Evolutionary conservation across 1,140 invertebrate species (phyloP).

Genomic region (Mesaphorura yosii): DNA sequence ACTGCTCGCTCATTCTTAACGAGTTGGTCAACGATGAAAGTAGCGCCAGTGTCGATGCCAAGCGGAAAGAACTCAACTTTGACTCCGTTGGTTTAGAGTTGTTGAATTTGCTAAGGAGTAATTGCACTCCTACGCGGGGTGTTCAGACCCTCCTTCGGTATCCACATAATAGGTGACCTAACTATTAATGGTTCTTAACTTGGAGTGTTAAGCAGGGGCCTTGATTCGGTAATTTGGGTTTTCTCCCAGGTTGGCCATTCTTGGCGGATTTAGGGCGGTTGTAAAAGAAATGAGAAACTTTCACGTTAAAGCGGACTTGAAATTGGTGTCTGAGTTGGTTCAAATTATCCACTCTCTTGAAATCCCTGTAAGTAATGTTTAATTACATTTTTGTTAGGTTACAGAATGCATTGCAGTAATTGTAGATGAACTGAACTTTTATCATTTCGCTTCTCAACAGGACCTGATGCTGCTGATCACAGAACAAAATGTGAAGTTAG

Average conservation of each 20-base stretch:
- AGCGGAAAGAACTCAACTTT: not conserved
- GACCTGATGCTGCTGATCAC: conserved; percentile 47
- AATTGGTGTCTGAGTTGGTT: conserved; percentile 64
- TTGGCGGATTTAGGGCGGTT: conserved; percentile 66
- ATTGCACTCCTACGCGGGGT: no score
- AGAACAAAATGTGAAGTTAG: conserved; percentile 46
- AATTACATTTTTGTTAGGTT: conserved; percentile 22
- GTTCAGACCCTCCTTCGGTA: not conserved
- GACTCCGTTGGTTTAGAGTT: not conserved
- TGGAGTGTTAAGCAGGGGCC: no score
- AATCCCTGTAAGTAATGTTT: not conserved
- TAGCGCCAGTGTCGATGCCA: not conserved
- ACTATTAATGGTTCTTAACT: not conserved
- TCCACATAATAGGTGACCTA: not conserved
- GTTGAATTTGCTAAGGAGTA: no score
- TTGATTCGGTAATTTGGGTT: not conserved
- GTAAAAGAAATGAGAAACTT: conserved; percentile 56
- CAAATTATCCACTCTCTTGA: conserved; percentile 44
- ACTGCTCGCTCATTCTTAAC: not conserved
- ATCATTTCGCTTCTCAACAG: no score
- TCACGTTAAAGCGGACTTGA: conserved; percentile 57
- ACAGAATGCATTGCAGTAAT: conserved; percentile 43
- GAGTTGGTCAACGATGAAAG: not conserved
- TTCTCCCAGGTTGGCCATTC: conserved; percentile 50
- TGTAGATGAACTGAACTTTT: no score